Evolutionary conservation across 2,113 vertebrate genomes (phyloP).

Genomic region (Myocastor coypus): DNA sequence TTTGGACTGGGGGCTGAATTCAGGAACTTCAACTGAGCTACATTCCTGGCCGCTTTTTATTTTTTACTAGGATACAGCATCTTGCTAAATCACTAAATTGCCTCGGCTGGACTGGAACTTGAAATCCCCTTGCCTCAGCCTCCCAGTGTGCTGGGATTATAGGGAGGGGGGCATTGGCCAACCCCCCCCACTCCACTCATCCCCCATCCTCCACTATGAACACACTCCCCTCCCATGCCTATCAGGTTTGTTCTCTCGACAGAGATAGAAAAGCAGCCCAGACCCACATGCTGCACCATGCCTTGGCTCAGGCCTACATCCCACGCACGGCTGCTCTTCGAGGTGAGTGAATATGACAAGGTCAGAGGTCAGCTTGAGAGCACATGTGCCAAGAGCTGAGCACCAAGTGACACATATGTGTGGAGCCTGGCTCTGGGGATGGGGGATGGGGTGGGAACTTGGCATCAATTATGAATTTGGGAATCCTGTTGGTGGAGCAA

Average conservation of each 20-base stretch:
- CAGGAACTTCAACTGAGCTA: background rate
- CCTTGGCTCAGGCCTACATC: background rate
- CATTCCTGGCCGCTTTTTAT: background rate
- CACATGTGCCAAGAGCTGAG: background rate
- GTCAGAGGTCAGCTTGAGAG: background rate
- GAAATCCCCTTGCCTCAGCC: background rate
- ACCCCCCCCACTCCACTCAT: too few species aligned
- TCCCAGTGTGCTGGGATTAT: background rate
- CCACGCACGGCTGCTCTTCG: background rate
- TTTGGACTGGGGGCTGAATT: background rate
- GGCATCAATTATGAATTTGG: background rate
- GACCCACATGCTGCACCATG: accelerated
- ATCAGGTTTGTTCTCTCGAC: background rate
- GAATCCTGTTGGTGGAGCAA: background rate
- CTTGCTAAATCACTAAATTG: background rate
- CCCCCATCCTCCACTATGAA: too few species aligned
- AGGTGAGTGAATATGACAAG: background rate
- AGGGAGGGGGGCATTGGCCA: too few species aligned
- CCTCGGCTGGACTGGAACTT: background rate
- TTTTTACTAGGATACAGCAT: background rate
- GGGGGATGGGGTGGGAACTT: background rate
- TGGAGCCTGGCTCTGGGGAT: background rate
- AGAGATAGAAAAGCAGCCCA: background rate
- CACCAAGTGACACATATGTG: background rate
- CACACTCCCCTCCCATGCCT: too few species aligned